Base-by-base conservation (phyloP, 1,140 invertebrate species). In the Delia radicum region DNA sequence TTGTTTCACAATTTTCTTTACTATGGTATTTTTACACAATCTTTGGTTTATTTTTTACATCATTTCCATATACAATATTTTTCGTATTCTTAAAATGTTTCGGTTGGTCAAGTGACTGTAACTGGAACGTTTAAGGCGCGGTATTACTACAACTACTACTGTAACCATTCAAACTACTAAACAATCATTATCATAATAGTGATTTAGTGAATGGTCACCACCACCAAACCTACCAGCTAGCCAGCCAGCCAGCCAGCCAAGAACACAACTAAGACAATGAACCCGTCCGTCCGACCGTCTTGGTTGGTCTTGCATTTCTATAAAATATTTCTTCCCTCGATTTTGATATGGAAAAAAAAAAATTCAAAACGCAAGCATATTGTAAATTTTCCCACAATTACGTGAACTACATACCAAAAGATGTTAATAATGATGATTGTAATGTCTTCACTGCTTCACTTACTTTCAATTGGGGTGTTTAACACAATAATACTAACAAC, bases 51-150 rank as follows among this genome's bases (percentile, higher is more conserved):
- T 65, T 15, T 28, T 65, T 65, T 65, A 29, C 26, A 65, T 28
- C 26, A 65, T 65, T 29, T 65, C 29, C 63, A 28, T 31, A 65
- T 65, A 82, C 81, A 80, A 80, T n/a, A n/a, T 78, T 79, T 79
- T 83, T 83, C 79, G 80, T 21, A 55, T 55, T 55, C 48, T 55
- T 55, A 42, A 79, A 83, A 78, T 83, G 82, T 83, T 83, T 83
- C 82, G 82, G 82, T 83, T 83, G 82, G 82, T 83, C 82, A 83
- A 83, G 82, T 83, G 82, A 83, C 82, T 83, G 81, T 81, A 83
- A 83, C 82, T 83, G 82, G 80, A 83, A 83, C 82, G 82, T 80
- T 77, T 75, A 77, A 75, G 73, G 77, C 29, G 29, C 63, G 63
- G 48, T 55, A 55, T 55, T 55, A 55, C 48, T 55, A 55, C 5